Evolutionary conservation across 2,113 vertebrate species (phyloP).

Genomic region (Ammodytes dubius): DNA sequence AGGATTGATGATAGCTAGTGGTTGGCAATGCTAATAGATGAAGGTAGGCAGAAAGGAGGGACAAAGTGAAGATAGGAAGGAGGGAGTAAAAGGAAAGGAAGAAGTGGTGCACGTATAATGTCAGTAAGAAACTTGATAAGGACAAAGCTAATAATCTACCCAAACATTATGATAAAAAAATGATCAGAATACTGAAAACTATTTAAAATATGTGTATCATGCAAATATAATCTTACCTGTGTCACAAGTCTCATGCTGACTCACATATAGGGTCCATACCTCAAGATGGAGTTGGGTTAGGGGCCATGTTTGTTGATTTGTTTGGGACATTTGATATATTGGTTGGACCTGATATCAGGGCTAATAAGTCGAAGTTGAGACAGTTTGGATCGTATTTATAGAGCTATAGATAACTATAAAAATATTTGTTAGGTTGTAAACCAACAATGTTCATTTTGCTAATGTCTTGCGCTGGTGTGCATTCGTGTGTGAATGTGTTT

Average conservation of each 20-base stretch:
- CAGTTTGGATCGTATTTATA: background rate
- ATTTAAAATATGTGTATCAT: background rate
- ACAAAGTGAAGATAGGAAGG: background rate
- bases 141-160: background rate
- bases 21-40: slow-evolving; percentile 23
- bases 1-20: slow-evolving; percentile 22
- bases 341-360: background rate
- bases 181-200: background rate
- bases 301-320: background rate
- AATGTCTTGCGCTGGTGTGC: background rate
- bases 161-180: background rate
- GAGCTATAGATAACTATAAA: background rate
- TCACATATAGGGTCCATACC: background rate
- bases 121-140: background rate
- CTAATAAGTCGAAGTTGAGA: background rate
- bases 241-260: background rate
- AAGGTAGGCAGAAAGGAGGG: background rate
- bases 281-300: background rate
- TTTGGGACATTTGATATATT: background rate
- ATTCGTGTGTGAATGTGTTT: slow-evolving; percentile 10
- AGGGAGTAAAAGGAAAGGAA: background rate
- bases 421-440: background rate
- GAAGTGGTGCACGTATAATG: background rate
- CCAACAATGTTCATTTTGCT: background rate
- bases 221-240: background rate